A percentile compares a stretch with the other conserved stretches of the same genome.
phyloP scores from a whole-genome alignment of 2,113 vertebrate genomes.

The Cyphomyrus plagiostoma region DNA sequence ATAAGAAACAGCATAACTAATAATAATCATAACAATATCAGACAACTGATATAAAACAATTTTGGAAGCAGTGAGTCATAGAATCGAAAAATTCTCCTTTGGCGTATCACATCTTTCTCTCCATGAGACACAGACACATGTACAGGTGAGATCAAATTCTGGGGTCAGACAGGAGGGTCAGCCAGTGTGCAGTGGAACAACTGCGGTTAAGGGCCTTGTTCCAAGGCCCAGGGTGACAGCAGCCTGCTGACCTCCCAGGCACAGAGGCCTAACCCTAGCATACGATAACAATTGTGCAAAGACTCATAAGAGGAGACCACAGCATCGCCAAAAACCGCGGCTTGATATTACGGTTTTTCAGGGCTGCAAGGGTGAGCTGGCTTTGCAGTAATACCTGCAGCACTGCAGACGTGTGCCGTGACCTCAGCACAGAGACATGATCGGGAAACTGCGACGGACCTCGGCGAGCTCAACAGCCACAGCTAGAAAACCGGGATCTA shows the following conservation, averaged over 20 bases:
- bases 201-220: background rate
- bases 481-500: background rate
- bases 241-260: background rate
- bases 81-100: background rate
- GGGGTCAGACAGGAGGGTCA: background rate
- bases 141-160: background rate
- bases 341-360: background rate
- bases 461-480: background rate
- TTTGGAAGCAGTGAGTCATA: background rate
- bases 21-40: background rate
- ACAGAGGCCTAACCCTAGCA: background rate
- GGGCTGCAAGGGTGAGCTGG: background rate
- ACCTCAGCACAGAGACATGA: background rate
- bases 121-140: background rate
- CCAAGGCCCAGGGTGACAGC: background rate
- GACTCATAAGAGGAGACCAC: background rate
- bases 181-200: background rate
- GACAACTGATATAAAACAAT: background rate
- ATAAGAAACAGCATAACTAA: background rate
- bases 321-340: background rate
- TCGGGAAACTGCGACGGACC: background rate
- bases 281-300: background rate
- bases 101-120: background rate
- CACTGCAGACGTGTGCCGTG: background rate
- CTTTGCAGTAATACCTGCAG: background rate